Evolutionary conservation across 1,140 invertebrate genomes (phyloP).

Genomic region (Magallana gigas): DNA sequence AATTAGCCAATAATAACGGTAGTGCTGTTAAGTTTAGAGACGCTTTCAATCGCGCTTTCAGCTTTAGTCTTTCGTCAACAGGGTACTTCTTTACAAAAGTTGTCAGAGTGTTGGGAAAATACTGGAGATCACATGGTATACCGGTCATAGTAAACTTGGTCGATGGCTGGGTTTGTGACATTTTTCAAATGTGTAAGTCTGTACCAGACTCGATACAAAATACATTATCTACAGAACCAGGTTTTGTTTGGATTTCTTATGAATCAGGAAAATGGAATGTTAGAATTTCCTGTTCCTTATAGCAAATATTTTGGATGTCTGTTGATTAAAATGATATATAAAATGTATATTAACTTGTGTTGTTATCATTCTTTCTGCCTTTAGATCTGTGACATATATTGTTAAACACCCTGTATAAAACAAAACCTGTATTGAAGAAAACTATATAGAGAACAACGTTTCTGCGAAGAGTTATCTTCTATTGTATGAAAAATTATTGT

Average conservation of each 20-base stretch:
- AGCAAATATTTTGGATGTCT: neutral
- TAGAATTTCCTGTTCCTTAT: slow-evolving; percentile 11
- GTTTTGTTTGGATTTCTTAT: slow-evolving; percentile 48
- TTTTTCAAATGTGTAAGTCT: neutral
- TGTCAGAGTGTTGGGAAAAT: slow-evolving; percentile 24
- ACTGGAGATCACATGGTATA: slow-evolving; percentile 35
- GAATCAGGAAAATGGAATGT: slow-evolving; percentile 31
- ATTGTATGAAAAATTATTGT: slow-evolving; percentile 47
- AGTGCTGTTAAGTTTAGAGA: too few species aligned
- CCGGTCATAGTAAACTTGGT: slow-evolving; percentile 47
- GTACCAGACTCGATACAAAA: slow-evolving; percentile 1
- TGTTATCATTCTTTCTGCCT: too few species aligned
- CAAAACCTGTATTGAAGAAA: too few species aligned
- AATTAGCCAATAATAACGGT: too few species aligned
- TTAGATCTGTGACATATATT: too few species aligned
- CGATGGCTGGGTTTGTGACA: slow-evolving; percentile 17
- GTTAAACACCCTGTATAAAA: too few species aligned
- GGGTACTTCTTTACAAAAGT: slow-evolving; percentile 48
- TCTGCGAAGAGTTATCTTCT: slow-evolving; percentile 4
- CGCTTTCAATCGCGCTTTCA: too few species aligned
- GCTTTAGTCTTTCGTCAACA: slow-evolving; percentile 30
- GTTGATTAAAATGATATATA: too few species aligned
- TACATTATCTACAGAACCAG: neutral
- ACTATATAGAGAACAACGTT: neutral
- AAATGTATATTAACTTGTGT: too few species aligned